These are phyloP conservation scores for Cuniculus paca DNA, from an alignment of 2,797 vertebrate genomes.

Conservation along the genomic window DNA sequence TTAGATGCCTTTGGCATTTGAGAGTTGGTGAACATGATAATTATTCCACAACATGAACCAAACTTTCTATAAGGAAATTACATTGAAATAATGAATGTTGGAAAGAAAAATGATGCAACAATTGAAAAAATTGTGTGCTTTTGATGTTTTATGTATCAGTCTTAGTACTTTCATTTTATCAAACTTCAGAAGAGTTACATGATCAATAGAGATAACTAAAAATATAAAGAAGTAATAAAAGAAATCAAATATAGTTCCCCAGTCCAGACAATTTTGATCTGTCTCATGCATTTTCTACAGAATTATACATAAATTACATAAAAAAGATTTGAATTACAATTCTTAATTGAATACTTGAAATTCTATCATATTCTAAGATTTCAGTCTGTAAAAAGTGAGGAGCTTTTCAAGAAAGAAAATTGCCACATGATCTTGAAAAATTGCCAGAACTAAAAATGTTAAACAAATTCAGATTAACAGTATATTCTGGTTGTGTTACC, in stretches of 20 bases:
- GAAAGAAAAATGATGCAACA: neutral
- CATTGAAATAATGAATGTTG: slow-evolving; percentile 34
- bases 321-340: slow-evolving; percentile 52
- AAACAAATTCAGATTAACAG: slow-evolving; percentile 58
- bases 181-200: neutral
- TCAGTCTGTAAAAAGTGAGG: slow-evolving; percentile 18
- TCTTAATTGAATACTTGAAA: neutral
- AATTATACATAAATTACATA: neutral
- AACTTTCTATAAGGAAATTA: slow-evolving; percentile 57
- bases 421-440: slow-evolving; percentile 62
- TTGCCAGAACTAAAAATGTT: slow-evolving; percentile 59
- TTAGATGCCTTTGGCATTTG: slow-evolving; percentile 57
- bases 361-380: neutral
- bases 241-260: neutral
- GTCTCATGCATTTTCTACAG: neutral
- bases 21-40: slow-evolving; percentile 64
- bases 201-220: neutral
- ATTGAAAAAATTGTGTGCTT: neutral
- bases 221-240: slow-evolving; percentile 7
- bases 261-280: neutral
- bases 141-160: neutral
- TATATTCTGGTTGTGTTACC: slow-evolving; percentile 49
- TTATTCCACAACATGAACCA: slow-evolving; percentile 74
- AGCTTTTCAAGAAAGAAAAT: slow-evolving; percentile 54
- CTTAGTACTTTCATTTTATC: slow-evolving; percentile 8